These are phyloP conservation scores for Acholoe squamosa DNA, from an alignment of 2,888 invertebrate genomes.

Conservation along the genomic window DNA sequence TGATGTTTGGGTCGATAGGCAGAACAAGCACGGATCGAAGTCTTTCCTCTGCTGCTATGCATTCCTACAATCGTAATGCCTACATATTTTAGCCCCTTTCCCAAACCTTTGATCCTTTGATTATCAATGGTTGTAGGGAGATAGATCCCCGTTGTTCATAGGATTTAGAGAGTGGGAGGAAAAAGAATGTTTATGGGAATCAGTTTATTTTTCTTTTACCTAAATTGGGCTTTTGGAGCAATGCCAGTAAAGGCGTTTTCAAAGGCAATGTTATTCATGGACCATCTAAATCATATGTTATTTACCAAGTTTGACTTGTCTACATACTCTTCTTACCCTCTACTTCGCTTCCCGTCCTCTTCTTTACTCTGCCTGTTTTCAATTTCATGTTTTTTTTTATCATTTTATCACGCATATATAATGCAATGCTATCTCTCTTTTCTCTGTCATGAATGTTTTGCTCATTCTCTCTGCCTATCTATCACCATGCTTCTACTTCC, in stretches of 20 bases:
- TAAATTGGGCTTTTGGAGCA: not conserved
- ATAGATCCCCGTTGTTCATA: not conserved
- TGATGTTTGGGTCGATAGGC: not conserved
- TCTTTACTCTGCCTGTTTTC: not conserved
- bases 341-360: not conserved
- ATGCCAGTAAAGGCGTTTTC: not conserved
- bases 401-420: not conserved
- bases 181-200: too few relatives aligned
- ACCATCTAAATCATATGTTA: too few relatives aligned
- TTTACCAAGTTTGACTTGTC: too few relatives aligned
- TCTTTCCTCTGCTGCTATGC: not conserved
- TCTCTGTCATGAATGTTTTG: too few relatives aligned
- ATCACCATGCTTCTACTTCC: not conserved
- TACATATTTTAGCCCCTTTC: not conserved
- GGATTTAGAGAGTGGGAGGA: too few relatives aligned
- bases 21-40: slow-evolving; percentile 21
- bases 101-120: slow-evolving; percentile 27
- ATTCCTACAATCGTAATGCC: not conserved
- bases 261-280: not conserved
- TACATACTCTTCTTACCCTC: not conserved
- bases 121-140: not conserved
- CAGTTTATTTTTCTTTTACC: too few relatives aligned
- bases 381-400: not conserved
- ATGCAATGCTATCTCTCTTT: not conserved
- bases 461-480: not conserved